Evolutionary conservation across 2,888 invertebrate species (phyloP).

Genomic region (Trichopria drosophilae): DNA sequence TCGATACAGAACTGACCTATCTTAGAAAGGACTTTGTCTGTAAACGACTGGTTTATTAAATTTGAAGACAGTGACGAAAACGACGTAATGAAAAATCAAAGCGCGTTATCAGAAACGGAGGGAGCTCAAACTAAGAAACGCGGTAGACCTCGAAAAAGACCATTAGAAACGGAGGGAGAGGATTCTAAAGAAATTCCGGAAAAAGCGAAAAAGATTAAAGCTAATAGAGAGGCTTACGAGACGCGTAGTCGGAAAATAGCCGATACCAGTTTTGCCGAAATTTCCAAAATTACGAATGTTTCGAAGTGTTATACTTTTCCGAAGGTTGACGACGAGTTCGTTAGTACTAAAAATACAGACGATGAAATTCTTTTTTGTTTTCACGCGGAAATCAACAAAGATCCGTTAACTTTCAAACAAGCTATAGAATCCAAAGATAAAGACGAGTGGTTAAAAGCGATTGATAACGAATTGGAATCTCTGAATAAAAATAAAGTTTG

Average conservation of each 20-base stretch:
- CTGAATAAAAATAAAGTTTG: slow-evolving; percentile 26
- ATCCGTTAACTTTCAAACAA: slow-evolving; percentile 22
- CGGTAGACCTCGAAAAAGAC: slow-evolving; percentile 21
- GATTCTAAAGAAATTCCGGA: too few relatives aligned
- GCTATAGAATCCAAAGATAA: slow-evolving; percentile 24
- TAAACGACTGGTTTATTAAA: too few relatives aligned
- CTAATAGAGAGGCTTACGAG: slow-evolving; percentile 12
- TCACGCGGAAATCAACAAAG: slow-evolving; percentile 12
- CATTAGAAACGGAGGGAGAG: slow-evolving; percentile 9
- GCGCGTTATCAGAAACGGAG: slow-evolving; percentile 9
- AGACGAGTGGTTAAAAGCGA: slow-evolving; percentile 24
- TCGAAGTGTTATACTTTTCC: too few relatives aligned
- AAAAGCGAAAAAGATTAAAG: slow-evolving; percentile 13
- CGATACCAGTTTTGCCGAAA: slow-evolving; percentile 19
- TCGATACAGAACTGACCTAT: slow-evolving; percentile 6
- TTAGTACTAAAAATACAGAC: neutral
- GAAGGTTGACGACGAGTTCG: slow-evolving; percentile 9
- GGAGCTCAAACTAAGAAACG: slow-evolving; percentile 16
- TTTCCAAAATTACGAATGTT: slow-evolving; percentile 19
- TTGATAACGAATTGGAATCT: slow-evolving; percentile 20
- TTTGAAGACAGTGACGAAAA: slow-evolving; percentile 21
- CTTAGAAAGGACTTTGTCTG: slow-evolving; percentile 16
- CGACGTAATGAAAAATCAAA: neutral
- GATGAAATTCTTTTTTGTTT: slow-evolving; percentile 3
- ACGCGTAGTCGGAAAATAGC: slow-evolving; percentile 11